Conservation (phyloP, 2,113 vertebrate genomes). For the Helogale parvula region DNA sequence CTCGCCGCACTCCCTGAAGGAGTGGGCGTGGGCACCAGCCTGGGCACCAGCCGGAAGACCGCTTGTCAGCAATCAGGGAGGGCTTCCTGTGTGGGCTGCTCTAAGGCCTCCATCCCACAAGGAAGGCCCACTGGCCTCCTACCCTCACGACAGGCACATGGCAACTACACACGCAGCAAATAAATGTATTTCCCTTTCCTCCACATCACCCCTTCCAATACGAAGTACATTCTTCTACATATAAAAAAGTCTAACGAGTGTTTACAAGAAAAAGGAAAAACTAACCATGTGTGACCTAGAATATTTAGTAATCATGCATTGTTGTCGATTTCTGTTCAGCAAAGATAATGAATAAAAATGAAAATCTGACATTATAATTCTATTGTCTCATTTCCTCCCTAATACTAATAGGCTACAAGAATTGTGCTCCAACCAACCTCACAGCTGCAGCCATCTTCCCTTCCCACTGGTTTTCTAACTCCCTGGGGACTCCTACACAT, state of each 20-base stretch:
- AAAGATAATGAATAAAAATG: slow-evolving; percentile 36
- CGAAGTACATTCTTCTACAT: not conserved
- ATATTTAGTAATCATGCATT: not conserved
- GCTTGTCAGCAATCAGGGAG: not conserved
- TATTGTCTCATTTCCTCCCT: slow-evolving; percentile 87
- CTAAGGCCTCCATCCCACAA: not conserved
- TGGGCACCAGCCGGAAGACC: not conserved
- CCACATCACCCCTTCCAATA: not conserved
- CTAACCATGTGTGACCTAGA: slow-evolving; percentile 32
- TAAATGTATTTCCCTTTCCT: not conserved
- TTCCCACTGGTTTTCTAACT: not conserved
- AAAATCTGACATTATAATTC: slow-evolving; percentile 42
- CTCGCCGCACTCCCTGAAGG: not conserved
- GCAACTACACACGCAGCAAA: not conserved
- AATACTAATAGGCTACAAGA: slow-evolving; percentile 86
- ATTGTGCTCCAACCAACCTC: slow-evolving; percentile 38
- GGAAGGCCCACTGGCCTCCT: not conserved
- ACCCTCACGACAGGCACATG: not conserved
- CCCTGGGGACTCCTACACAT: slow-evolving; percentile 2
- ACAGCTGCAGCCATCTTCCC: not conserved
- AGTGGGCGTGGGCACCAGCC: not conserved
- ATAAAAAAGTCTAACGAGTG: not conserved
- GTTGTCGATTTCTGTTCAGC: slow-evolving; percentile 8
- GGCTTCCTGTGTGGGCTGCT: not conserved
- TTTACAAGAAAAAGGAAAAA: not conserved